A percentile compares a stretch with the other conserved stretches of the same genome.
Evolutionary conservation across 2,888 invertebrate genomes (phyloP).

Genomic region (Eremobia ochroleuca): DNA sequence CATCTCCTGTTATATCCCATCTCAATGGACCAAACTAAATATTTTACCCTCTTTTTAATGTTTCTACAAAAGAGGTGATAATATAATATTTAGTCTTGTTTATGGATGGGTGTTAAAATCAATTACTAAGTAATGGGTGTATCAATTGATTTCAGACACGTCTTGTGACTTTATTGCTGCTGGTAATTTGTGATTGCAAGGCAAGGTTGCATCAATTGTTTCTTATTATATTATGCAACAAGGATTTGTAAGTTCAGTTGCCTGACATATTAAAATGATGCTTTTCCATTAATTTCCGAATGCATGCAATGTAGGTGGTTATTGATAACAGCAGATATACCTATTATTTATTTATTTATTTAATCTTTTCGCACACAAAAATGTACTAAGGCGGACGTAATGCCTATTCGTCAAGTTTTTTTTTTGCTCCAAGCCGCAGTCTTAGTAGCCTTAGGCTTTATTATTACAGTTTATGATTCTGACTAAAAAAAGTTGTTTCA

Average conservation of each 20-base stretch:
- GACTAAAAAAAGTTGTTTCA: too few species aligned
- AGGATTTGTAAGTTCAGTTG: neutral
- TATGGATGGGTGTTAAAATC: neutral
- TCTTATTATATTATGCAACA: too few species aligned
- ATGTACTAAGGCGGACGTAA: too few species aligned
- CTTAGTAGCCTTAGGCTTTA: too few species aligned
- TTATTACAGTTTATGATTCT: too few species aligned
- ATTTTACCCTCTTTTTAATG: neutral
- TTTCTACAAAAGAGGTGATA: neutral
- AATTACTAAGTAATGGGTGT: neutral
- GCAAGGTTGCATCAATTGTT: neutral
- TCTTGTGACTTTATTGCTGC: neutral
- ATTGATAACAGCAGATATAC: neutral
- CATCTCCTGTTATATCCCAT: too few species aligned
- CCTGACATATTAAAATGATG: neutral
- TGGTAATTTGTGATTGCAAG: neutral
- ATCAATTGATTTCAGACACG: constrained; percentile 2
- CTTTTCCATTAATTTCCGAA: neutral
- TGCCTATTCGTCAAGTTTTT: too few species aligned
- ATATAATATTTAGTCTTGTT: neutral
- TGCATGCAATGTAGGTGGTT: neutral
- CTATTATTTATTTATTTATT: too few species aligned
- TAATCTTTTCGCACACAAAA: too few species aligned
- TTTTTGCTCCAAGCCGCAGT: too few species aligned
- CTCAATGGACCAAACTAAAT: too few species aligned